Evolutionary conservation across 1,140 invertebrate species (phyloP).

Genomic region (Whitmania pigra): DNA sequence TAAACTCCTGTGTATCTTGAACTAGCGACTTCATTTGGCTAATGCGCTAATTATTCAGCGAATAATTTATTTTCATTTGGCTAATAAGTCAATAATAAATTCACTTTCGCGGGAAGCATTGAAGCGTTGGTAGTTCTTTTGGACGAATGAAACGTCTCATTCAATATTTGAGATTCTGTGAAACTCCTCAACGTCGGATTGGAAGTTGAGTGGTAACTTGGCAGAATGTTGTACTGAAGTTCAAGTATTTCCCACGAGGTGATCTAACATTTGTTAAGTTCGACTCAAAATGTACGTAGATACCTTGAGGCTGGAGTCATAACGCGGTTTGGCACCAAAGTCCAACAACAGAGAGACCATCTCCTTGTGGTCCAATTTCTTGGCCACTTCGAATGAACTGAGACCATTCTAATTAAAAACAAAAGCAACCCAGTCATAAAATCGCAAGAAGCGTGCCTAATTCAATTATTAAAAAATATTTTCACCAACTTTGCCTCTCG

Average conservation of each 20-base stretch:
- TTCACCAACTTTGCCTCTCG: background rate
- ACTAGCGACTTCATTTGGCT: too few relatives aligned
- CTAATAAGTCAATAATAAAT: too few relatives aligned
- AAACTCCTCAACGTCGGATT: background rate
- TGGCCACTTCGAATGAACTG: conserved; percentile 1
- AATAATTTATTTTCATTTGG: too few relatives aligned
- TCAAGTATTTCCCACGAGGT: background rate
- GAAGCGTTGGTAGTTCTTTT: too few relatives aligned
- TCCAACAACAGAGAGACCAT: background rate
- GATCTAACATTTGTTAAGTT: background rate
- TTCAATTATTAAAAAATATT: background rate
- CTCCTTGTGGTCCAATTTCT: conserved; percentile 1
- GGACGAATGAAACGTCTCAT: background rate
- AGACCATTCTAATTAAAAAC: background rate
- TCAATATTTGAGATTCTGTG: conserved; percentile 6
- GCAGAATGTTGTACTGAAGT: background rate
- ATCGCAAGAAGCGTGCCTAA: background rate
- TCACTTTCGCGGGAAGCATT: too few relatives aligned
- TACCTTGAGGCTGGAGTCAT: background rate
- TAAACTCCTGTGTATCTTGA: too few relatives aligned
- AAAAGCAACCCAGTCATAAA: background rate
- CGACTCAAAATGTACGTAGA: background rate
- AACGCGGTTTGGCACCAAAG: background rate
- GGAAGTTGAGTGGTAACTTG: background rate
- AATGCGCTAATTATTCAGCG: too few relatives aligned